A percentile compares a stretch with the other conserved stretches of the same genome.
These are phyloP conservation scores for Tamias sibiricus DNA, from an alignment of 2,113 vertebrate genomes.

Conservation along the genomic window DNA sequence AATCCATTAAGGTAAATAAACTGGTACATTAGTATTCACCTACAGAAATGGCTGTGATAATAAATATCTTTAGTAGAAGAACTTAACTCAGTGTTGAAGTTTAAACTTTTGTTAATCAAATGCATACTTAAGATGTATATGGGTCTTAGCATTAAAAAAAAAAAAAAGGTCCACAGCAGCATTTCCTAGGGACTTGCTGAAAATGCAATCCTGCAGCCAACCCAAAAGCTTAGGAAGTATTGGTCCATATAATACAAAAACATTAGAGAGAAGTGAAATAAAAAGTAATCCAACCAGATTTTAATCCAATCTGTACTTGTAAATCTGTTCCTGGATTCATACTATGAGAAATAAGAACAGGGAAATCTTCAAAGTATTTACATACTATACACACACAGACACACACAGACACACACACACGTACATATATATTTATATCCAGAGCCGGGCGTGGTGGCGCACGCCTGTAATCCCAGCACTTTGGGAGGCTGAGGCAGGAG, in stretches of 20 bases:
- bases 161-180: neutral
- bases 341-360: neutral
- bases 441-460: too few species aligned
- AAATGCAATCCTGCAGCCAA: neutral
- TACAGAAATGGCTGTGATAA: neutral
- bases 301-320: neutral
- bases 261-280: neutral
- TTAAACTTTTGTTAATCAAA: constrained; percentile 25
- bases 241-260: neutral
- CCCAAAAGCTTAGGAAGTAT: neutral
- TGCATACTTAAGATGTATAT: neutral
- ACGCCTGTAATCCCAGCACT: too few species aligned
- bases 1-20: neutral
- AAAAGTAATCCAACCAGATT: neutral
- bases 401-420: neutral
- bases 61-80: neutral
- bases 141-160: neutral
- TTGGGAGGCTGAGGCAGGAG: too few species aligned
- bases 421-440: neutral
- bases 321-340: constrained; percentile 15
- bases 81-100: neutral
- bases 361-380: neutral
- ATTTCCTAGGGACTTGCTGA: neutral
- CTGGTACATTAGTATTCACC: neutral
- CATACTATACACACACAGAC: neutral